phyloP scores from a whole-genome alignment of 2,797 vertebrate species.

The Pristis pectinata region DNA sequence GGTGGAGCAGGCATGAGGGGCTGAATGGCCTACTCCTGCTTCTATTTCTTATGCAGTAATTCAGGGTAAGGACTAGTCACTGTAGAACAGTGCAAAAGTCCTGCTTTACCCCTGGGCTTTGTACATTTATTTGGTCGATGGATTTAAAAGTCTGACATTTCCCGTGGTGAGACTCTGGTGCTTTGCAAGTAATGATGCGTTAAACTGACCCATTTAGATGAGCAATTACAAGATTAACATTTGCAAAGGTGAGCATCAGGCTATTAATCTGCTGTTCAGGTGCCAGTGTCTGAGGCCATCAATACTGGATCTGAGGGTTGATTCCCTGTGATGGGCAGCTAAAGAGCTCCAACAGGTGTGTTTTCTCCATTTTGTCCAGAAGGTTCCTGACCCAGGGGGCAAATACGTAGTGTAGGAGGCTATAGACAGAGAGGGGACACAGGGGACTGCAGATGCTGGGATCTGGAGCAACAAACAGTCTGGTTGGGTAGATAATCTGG shows the following conservation, averaged over 20 bases:
- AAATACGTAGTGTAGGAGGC: too few relatives aligned
- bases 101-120: neutral
- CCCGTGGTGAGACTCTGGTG: neutral
- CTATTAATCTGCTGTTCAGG: neutral
- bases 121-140: neutral
- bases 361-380: neutral
- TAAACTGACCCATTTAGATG: constrained; percentile 19
- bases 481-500: too few relatives aligned
- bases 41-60: too few relatives aligned
- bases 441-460: too few relatives aligned
- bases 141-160: constrained; percentile 10
- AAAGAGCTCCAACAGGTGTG: neutral
- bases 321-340: neutral
- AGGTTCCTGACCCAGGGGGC: neutral
- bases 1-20: too few relatives aligned
- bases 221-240: constrained; percentile 11
- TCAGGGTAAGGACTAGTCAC: neutral
- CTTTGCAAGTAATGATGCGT: constrained; percentile 19
- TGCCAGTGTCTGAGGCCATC: neutral
- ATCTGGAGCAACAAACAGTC: too few relatives aligned
- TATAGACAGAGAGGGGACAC: too few relatives aligned
- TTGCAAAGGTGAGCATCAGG: constrained; percentile 24
- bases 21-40: too few relatives aligned
- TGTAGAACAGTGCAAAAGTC: neutral
- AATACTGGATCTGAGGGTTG: neutral